A percentile compares a stretch with the other conserved stretches of the same genome.
Evolutionary conservation across 1,140 invertebrate genomes (phyloP).

Genomic region (Lasioglossum baleicum): DNA sequence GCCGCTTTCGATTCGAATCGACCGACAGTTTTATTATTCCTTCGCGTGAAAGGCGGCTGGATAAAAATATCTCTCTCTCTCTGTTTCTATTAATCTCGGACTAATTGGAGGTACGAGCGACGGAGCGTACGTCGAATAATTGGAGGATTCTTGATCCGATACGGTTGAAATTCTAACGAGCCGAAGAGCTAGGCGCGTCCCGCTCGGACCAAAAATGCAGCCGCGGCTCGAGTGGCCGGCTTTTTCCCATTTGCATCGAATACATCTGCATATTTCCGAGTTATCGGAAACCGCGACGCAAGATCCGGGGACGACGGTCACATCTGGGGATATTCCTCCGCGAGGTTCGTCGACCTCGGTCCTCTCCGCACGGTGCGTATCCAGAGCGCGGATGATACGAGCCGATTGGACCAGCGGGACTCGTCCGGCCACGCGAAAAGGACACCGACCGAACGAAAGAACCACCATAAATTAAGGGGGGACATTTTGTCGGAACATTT

Average conservation of each 20-base stretch:
- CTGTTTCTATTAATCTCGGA: constrained; percentile 8
- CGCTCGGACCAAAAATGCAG: background rate
- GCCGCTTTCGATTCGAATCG: background rate
- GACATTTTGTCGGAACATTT: background rate
- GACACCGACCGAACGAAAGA: background rate
- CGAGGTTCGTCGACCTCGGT: background rate
- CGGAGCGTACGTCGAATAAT: constrained; percentile 19
- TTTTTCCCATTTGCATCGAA: constrained; percentile 19
- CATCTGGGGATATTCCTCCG: background rate
- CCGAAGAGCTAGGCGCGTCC: background rate
- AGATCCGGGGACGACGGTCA: background rate
- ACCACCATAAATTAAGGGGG: background rate
- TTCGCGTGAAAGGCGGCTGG: background rate
- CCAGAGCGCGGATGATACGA: no score
- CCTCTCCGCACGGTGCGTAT: no score
- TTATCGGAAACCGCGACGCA: background rate
- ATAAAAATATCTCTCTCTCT: background rate
- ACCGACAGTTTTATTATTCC: constrained; percentile 1
- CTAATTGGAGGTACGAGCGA: constrained; percentile 22
- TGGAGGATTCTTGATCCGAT: constrained; percentile 17
- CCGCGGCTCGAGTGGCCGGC: background rate
- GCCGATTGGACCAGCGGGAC: background rate
- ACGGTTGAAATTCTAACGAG: constrained; percentile 25
- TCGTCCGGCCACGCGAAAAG: background rate
- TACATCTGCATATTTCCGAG: constrained; percentile 33